Conservation (phyloP, 2,797 vertebrate genomes). For the Liparis tanakae region DNA sequence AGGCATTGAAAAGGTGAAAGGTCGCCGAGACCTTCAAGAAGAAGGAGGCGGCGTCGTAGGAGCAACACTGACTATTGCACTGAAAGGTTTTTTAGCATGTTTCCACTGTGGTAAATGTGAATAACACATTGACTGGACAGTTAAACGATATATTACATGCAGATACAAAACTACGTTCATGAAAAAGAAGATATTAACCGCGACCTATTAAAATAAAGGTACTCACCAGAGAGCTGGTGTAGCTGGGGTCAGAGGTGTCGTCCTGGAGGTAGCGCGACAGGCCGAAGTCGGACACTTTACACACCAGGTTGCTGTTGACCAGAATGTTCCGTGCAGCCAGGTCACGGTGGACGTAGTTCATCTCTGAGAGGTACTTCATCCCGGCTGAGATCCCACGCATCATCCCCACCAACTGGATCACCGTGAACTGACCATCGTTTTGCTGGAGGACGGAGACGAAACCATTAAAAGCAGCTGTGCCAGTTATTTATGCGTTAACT, state of each 20-base stretch:
- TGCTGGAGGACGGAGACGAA: slow-evolving; percentile 81
- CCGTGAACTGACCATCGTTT: slow-evolving; percentile 98
- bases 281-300: slow-evolving; percentile 98
- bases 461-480: slow-evolving; percentile 20
- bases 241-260: slow-evolving; percentile 96
- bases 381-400: slow-evolving; percentile 95
- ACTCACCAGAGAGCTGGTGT: slow-evolving; percentile 97
- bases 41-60: slow-evolving; percentile 43
- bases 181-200: neutral
- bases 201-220: slow-evolving; percentile 5
- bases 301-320: slow-evolving; percentile 98
- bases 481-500: slow-evolving; percentile 22
- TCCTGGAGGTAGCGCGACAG: slow-evolving; percentile 98
- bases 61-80: slow-evolving; percentile 35
- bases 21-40: slow-evolving; percentile 56
- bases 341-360: slow-evolving; percentile 98
- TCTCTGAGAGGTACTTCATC: slow-evolving; percentile 98
- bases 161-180: neutral
- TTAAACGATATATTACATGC: slow-evolving; percentile 8
- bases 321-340: slow-evolving; percentile 97
- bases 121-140: slow-evolving; percentile 9
- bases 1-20: slow-evolving; percentile 63
- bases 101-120: slow-evolving; percentile 5
- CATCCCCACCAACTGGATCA: slow-evolving; percentile 99
- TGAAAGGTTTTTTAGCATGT: slow-evolving; percentile 32